Evolutionary conservation across 92 coral and sea anemone genomes (phyloP), one percentile per base, ranked within the genome.

Genomic region (Muricea muricata): DNA sequence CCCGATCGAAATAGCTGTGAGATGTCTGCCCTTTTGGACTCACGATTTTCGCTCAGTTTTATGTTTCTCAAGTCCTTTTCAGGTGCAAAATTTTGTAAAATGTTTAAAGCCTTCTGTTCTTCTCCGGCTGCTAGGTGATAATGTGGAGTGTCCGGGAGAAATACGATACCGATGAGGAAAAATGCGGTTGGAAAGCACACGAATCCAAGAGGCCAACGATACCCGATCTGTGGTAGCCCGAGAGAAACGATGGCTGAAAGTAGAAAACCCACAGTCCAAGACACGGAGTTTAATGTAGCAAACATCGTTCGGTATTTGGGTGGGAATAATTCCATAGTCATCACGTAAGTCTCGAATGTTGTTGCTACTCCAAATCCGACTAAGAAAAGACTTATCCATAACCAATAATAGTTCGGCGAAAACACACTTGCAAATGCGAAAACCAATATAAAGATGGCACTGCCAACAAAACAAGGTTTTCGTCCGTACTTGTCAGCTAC

Each of bases 121-220:
- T 45, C n/a, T 7, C 78, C 78, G 20, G 78, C 50, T 9, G 78
- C 78, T 11, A 72, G 29, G 57, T 48, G 55, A 41, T 39, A 72
- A 15, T 48, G 30, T 24, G 78, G 78, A 1, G 78, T 39, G 28
- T 72, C 78, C 1, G 78, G 78, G 47, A 72, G 56, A 15, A 37
- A 26, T 30, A 48, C n/a, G 7, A 26, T 41, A 39, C 55, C 78
- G 26, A 41, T 48, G 26, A 72, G 57, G 25, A 72, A 72, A 25
- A 72, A 20, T 17, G 33, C 55, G 20, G 56, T 72, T 18, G 78
- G 78, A 72, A 72, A 25, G 15, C 78, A 72, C 58, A 72, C 78
- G 20, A 45, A 23, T n/a, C 30, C 55, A 1, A 72, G 33, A 13
- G 55, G 32, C 23, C 54, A 37, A 72, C 34, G 78, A 41, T 12